Evolutionary conservation across 2,888 invertebrate species (phyloP).

Genomic region (Muscina levida): DNA sequence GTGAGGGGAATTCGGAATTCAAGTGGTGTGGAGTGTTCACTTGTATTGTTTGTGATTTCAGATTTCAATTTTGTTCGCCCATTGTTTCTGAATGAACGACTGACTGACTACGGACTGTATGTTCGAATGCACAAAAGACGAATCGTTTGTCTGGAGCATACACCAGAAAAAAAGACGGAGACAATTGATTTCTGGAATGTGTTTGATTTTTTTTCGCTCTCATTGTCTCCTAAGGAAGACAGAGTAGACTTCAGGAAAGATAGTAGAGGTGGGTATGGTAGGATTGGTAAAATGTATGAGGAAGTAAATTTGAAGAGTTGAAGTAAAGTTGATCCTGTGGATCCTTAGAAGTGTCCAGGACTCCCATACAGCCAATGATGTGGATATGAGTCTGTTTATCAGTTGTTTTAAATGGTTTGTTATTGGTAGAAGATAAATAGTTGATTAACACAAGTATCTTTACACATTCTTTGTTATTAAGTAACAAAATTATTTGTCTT

Average conservation of each 20-base stretch:
- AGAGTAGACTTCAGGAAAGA: conserved; percentile 6
- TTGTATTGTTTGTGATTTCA: conserved; percentile 11
- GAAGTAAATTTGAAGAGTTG: not conserved
- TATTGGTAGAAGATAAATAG: not conserved
- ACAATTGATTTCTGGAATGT: conserved; percentile 44
- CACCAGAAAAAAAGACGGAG: too few relatives aligned
- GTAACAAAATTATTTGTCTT: not conserved
- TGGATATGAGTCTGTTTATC: too few relatives aligned
- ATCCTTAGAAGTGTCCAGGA: too few relatives aligned
- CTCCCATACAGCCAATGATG: too few relatives aligned
- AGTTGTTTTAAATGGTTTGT: not conserved
- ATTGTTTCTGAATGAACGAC: conserved; percentile 21
- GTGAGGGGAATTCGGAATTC: conserved; percentile 13
- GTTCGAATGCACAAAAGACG: conserved; percentile 18
- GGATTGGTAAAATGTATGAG: not conserved
- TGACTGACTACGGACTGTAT: not conserved
- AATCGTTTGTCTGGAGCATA: conserved; percentile 20
- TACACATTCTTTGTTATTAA: too few relatives aligned
- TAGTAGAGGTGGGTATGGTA: not conserved
- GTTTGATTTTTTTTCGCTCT: not conserved
- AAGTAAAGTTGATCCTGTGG: not conserved
- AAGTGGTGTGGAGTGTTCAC: not conserved
- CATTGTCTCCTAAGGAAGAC: conserved; percentile 1
- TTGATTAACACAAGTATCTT: too few relatives aligned
- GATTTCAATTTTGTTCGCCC: conserved; percentile 5